Base-by-base conservation (phyloP, 2,888 invertebrate species). In the Meandrusa payeni region DNA sequence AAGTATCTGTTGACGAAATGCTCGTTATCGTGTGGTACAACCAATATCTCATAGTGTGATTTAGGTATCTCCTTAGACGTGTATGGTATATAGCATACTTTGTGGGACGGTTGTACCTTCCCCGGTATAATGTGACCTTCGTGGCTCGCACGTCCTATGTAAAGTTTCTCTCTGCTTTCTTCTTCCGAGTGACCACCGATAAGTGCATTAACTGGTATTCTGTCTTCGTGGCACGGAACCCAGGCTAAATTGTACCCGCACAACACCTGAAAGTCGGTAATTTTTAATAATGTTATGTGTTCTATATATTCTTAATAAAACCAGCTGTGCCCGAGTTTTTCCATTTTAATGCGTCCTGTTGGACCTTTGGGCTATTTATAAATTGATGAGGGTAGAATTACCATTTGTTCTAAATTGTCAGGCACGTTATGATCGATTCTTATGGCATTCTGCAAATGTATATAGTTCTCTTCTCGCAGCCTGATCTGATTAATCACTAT, bases 61-160 rank as follows among this genome's bases (percentile, higher is more conserved):
- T 55, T 46, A 2, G 52, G 54, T 2, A 71, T 31, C 55, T 78
- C 78, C 44, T 52, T 61, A 1, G 56, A 62, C 1, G 61, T 47
- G 38, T 57, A 95, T 27, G 95, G 80, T n/a, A 95, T 72, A 60
- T 95, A 95, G 52, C 92, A 91, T 0, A 91, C 90, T 27, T 90
- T 91, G 61, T 95, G 95, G 10, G 93, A 90, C 1, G 69, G 63
- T 41, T 80, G 79, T 6, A 94, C 75, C 79, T 96, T 95, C n/a
- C 96, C 96, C 26, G 95, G 94, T 57, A 96, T 90, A 2, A 94
- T 68, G 37, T 91, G 92, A 7, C 93, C 93, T 52, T 92, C 91
- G 64, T 93, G 92, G 19, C 82, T 78, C 0, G 92, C 93, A 53
- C 95, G 89, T 6, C 93, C 91, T 0, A 94, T 89, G 63, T 89